Evolutionary conservation across 2,888 invertebrate species (phyloP), one percentile per base, ranked within the genome.

Genomic region (Ametastegia equiseti): DNA sequence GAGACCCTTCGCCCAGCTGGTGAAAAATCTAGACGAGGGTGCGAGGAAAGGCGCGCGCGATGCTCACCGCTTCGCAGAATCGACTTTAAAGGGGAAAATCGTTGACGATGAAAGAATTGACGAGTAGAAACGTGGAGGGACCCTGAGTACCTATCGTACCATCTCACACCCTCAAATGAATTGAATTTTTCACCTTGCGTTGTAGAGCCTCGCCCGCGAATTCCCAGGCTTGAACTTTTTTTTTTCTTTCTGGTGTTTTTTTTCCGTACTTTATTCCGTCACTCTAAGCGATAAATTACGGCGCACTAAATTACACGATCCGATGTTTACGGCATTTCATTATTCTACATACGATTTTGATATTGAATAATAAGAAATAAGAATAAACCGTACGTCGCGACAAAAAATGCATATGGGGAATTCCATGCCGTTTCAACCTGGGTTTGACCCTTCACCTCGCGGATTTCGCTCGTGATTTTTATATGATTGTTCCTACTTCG

Each of bases 91-190:
- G 60, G 27, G 36, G 11, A 39, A n/a, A 67, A n/a, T 67, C n/a
- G 67, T 19, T 11, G 67, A 67, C 39, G 67, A 67, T 67, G 67
- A 67, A 39, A 67, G 67, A 67, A 67, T 67, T 19, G 67, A 39
- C 36, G 36, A 39, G 65, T 39, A 19, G n/a, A 39, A 67, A 42
- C 36, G 39, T 9, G 30, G 60, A 30, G 60, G 30, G 15, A 30
- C 30, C 23, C 39, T 11, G 19, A 67, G 67, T 67, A 67, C 67
- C 67, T n/a, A n/a, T n/a, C n/a, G n/a, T n/a, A n/a, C n/a, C n/a
- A n/a, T n/a, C 9, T 42, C 23, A 39, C 39, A 67, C 39, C 60
- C 13, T 15, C 3, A 30, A 60, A 67, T 36, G 67, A 36, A 67
- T 67, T 67, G n/a, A 65, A 65, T 65, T 65, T 65, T 65, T 65